A percentile compares a stretch with the other conserved stretches of the same genome.
Conservation (phyloP, 2,113 vertebrate species). For the Callipepla californica region DNA sequence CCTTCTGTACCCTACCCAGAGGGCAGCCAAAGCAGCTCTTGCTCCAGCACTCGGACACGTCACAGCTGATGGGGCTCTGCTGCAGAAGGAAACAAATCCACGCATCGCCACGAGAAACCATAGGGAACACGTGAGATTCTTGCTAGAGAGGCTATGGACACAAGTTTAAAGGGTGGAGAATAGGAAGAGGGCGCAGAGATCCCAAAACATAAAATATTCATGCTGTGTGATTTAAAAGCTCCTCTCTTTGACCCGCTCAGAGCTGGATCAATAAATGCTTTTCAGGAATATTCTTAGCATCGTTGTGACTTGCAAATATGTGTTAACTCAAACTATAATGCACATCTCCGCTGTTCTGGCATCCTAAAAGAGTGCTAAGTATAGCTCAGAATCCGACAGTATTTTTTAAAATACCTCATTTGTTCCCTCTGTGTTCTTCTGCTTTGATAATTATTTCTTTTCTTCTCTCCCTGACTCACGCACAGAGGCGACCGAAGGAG, state of each 20-base stretch:
- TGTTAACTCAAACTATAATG: neutral
- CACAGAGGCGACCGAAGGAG: constrained; percentile 49
- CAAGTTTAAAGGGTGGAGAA: neutral
- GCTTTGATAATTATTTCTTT: constrained; percentile 70
- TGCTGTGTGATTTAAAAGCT: constrained; percentile 22
- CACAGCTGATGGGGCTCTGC: neutral
- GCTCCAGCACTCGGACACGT: neutral
- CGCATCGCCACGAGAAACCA: neutral
- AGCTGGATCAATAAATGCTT: constrained; percentile 1
- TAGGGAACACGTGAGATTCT: neutral
- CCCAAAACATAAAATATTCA: constrained; percentile 9
- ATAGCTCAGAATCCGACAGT: constrained; percentile 45
- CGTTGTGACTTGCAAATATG: constrained; percentile 2
- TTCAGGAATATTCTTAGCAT: constrained; percentile 49
- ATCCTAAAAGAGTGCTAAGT: constrained; percentile 26
- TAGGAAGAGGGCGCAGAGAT: neutral
- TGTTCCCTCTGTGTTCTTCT: constrained; percentile 47
- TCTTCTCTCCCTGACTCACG: constrained; percentile 67
- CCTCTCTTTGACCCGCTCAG: neutral
- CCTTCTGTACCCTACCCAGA: neutral
- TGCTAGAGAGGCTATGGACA: neutral
- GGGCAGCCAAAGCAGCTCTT: neutral
- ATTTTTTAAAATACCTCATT: constrained; percentile 35
- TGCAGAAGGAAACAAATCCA: neutral
- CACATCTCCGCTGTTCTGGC: neutral